A percentile compares a stretch with the other conserved stretches of the same genome.
Conservation (phyloP, 2,888 invertebrate genomes). For the Antheraea yamamai region DNA sequence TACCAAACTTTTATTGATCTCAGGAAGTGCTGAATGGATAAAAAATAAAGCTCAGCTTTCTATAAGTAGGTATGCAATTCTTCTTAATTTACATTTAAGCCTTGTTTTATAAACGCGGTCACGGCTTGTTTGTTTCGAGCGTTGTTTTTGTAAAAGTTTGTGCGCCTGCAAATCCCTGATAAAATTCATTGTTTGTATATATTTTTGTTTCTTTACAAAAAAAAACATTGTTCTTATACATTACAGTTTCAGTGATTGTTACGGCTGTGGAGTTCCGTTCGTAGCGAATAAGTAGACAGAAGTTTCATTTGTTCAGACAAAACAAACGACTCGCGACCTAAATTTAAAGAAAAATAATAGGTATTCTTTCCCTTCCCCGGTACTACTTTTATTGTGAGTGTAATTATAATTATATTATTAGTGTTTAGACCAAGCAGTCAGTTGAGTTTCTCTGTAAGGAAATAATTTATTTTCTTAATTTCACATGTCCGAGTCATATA, state of each 20-base stretch:
- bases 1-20: neutral
- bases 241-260: constrained; percentile 17
- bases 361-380: neutral
- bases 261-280: neutral
- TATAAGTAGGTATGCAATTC: constrained; percentile 46
- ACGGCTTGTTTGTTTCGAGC: constrained; percentile 40
- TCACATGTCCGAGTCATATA: too few species aligned
- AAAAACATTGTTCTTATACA: constrained; percentile 7
- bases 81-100: constrained; percentile 51
- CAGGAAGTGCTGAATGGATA: constrained; percentile 23
- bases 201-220: constrained; percentile 8
- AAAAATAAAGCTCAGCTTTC: constrained; percentile 14
- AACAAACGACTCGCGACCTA: neutral
- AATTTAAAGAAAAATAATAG: neutral
- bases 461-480: too few species aligned
- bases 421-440: neutral
- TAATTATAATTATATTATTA: neutral
- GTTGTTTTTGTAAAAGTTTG: constrained; percentile 32
- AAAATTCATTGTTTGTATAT: constrained; percentile 8
- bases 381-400: neutral
- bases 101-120: constrained; percentile 41
- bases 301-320: constrained; percentile 23
- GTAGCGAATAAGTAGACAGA: constrained; percentile 20
- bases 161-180: constrained; percentile 8
- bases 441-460: too few species aligned